Evolutionary conservation across 2,797 vertebrate species (phyloP).

Genomic region (Euthynnus affinis): DNA sequence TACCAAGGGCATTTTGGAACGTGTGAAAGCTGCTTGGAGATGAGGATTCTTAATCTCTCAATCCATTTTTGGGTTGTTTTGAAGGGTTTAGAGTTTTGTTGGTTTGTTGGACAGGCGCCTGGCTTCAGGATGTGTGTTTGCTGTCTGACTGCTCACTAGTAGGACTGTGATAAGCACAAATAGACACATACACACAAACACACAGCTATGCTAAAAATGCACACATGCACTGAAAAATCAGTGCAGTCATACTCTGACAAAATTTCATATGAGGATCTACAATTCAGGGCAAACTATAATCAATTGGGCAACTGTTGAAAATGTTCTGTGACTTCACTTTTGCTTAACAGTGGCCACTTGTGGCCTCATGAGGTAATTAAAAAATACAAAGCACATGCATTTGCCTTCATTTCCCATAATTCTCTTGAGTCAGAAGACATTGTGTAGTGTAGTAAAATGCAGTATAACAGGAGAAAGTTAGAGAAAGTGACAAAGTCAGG

Average conservation of each 20-base stretch:
- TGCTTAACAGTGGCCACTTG: too few relatives aligned
- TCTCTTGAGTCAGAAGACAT: too few relatives aligned
- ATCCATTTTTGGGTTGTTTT: constrained; percentile 52
- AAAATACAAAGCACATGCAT: too few relatives aligned
- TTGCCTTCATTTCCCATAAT: too few relatives aligned
- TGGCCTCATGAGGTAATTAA: too few relatives aligned
- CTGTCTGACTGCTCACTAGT: constrained; percentile 17
- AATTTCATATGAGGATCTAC: constrained; percentile 4
- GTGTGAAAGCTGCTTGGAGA: constrained; percentile 51
- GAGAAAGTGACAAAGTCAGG: constrained; percentile 1
- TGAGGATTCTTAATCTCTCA: constrained; percentile 51
- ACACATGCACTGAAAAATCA: neutral
- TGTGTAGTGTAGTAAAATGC: neutral
- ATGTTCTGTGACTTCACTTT: neutral
- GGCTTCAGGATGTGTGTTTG: constrained; percentile 28
- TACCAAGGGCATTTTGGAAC: constrained; percentile 41
- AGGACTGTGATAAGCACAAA: constrained; percentile 38
- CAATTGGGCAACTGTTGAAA: neutral
- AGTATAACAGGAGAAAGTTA: neutral
- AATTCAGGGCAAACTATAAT: neutral
- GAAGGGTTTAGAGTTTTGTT: constrained; percentile 35
- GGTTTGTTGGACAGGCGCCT: constrained; percentile 34
- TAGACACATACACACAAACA: neutral
- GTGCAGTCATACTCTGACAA: neutral
- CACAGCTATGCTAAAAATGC: constrained; percentile 2